Percentiles rank a stretch among this genome's conserved stretches.
phyloP scores from a whole-genome alignment of 1,140 invertebrate genomes.

The Apocrypta bakeri region DNA sequence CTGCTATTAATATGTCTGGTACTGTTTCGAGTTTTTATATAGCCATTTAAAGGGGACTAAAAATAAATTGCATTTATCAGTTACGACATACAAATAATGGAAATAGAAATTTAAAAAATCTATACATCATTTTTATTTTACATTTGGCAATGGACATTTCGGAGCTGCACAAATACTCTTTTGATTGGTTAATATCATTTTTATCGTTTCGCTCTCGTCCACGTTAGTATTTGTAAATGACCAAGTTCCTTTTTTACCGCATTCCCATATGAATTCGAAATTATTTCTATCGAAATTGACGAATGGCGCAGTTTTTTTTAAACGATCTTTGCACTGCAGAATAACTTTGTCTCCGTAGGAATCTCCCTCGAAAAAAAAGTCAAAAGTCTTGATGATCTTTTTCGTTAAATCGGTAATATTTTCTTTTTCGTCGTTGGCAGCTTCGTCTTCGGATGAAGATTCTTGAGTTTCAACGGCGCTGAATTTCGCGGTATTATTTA shows the following conservation, averaged over 20 bases:
- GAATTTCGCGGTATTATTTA: not conserved
- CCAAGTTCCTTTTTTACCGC: constrained; percentile 58
- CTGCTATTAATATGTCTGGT: constrained; percentile 37
- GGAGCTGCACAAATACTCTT: constrained; percentile 48
- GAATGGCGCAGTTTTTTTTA: constrained; percentile 31
- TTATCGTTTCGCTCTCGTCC: constrained; percentile 29
- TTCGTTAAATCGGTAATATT: not conserved
- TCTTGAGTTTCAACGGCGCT: constrained; percentile 21
- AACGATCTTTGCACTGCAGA: constrained; percentile 56
- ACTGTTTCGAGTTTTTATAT: constrained; percentile 59
- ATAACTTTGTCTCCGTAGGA: constrained; percentile 53
- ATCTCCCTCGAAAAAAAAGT: constrained; percentile 54
- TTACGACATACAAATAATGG: constrained; percentile 15
- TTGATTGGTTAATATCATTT: constrained; percentile 39
- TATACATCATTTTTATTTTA: constrained; percentile 40
- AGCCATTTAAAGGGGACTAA: constrained; percentile 67
- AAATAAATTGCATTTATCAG: not conserved
- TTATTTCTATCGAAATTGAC: constrained; percentile 4
- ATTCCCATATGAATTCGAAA: constrained; percentile 59
- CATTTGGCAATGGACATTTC: constrained; percentile 51
- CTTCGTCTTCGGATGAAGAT: constrained; percentile 5
- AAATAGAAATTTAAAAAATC: constrained; percentile 7
- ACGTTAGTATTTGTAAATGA: constrained; percentile 30
- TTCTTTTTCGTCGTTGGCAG: not conserved
- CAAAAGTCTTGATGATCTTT: constrained; percentile 42